A percentile compares a stretch with the other conserved stretches of the same genome.
phyloP scores from a whole-genome alignment of 1,140 invertebrate species.

The Brachionus sp. region DNA sequence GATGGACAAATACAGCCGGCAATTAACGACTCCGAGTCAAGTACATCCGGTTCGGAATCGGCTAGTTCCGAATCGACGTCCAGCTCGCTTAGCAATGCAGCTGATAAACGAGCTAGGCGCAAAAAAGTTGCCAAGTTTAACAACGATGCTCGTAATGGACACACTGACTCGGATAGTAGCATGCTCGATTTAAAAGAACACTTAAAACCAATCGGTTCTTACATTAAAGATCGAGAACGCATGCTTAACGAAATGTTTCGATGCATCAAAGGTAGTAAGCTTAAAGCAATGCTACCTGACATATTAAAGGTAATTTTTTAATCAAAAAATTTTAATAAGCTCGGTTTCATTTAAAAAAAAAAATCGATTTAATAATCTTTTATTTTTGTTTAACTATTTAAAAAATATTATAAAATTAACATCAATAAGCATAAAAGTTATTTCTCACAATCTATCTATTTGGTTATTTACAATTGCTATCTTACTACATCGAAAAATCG shows the following conservation, averaged over 20 bases:
- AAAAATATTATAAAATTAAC: too few species aligned
- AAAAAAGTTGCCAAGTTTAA: background rate
- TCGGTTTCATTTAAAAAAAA: background rate
- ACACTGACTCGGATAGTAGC: constrained; percentile 18
- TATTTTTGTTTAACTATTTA: background rate
- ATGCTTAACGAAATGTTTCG: constrained; percentile 55
- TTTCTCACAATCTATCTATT: too few species aligned
- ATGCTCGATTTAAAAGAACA: constrained; percentile 52
- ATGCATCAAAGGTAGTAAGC: constrained; percentile 51
- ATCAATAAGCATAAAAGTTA: too few species aligned
- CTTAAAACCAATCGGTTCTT: constrained; percentile 52
- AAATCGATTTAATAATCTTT: background rate
- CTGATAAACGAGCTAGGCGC: background rate
- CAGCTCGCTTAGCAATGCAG: background rate
- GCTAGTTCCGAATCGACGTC: background rate
- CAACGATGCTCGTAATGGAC: constrained; percentile 21
- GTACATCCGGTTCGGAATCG: background rate
- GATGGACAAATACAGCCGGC: background rate
- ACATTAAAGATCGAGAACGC: constrained; percentile 50
- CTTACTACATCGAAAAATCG: too few species aligned
- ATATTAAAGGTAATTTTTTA: constrained; percentile 51
- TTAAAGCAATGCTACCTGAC: constrained; percentile 54
- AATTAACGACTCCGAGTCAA: background rate
- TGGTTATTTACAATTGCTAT: too few species aligned
- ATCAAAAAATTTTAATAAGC: background rate